A percentile compares a stretch with the other conserved stretches of the same genome.
phyloP scores from a whole-genome alignment of 2,797 vertebrate genomes.

The Mormyrops boulengeri region DNA sequence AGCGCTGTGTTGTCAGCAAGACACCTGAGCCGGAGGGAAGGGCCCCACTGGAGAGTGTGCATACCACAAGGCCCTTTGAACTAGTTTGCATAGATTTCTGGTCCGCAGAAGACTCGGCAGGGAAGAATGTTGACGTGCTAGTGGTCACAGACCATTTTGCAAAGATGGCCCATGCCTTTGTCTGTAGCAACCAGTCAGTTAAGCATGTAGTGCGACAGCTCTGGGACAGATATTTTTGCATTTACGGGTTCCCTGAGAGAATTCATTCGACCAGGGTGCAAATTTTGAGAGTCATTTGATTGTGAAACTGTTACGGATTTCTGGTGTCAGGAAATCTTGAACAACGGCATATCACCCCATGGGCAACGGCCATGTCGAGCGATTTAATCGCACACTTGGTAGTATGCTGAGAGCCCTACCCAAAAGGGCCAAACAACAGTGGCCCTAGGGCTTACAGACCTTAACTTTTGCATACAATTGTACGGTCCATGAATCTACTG shows the following conservation, averaged over 20 bases:
- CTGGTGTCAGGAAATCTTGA: background rate
- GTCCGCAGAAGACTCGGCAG: background rate
- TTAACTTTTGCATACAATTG: too few relatives aligned
- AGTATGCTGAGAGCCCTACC: background rate
- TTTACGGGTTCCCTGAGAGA: background rate
- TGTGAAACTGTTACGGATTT: background rate
- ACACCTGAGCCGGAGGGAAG: constrained; percentile 18
- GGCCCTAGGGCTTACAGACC: too few relatives aligned
- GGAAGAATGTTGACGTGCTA: background rate
- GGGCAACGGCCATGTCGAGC: background rate
- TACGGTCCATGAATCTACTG: background rate
- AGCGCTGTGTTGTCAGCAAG: constrained; percentile 14
- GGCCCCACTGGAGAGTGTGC: constrained; percentile 21
- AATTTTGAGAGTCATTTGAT: background rate
- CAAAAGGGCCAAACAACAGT: background rate
- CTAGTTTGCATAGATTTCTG: constrained; percentile 26
- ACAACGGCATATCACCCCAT: background rate
- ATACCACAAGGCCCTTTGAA: constrained; percentile 10
- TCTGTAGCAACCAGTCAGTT: background rate
- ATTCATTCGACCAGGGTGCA: background rate
- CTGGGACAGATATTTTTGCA: background rate
- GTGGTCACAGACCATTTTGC: background rate
- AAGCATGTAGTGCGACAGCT: background rate
- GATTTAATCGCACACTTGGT: background rate
- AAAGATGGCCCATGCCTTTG: background rate